These are phyloP conservation scores for Poeciliopsis prolifica DNA, from an alignment of 2,113 vertebrate genomes.

Conservation along the genomic window DNA sequence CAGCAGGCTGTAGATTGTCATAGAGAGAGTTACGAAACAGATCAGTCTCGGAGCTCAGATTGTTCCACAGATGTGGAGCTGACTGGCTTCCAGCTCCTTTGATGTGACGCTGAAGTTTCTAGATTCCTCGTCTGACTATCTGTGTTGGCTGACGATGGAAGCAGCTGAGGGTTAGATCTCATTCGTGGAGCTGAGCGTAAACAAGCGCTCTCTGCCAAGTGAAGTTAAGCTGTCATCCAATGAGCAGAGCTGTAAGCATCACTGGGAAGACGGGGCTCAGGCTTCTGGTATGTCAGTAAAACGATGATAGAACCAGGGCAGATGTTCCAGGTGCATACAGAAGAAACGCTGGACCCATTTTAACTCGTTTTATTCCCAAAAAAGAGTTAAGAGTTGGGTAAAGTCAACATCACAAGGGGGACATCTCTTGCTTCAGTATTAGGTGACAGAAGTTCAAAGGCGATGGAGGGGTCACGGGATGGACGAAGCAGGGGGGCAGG, in stretches of 20 bases:
- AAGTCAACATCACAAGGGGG: constrained; percentile 38
- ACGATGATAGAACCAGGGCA: constrained; percentile 32
- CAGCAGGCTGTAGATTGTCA: constrained; percentile 48
- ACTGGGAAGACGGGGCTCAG: constrained; percentile 15
- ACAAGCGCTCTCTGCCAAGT: constrained; percentile 39
- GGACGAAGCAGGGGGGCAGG: constrained; percentile 50
- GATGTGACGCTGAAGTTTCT: constrained; percentile 59
- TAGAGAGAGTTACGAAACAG: constrained; percentile 49
- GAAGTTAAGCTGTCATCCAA: constrained; percentile 49
- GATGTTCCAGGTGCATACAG: constrained; percentile 15
- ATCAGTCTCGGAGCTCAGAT: constrained; percentile 52
- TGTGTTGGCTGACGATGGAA: constrained; percentile 38
- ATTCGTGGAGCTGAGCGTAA: constrained; percentile 50
- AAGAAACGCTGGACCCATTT: constrained; percentile 37
- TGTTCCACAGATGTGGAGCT: constrained; percentile 63
- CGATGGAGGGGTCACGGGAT: constrained; percentile 62
- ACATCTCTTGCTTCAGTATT: constrained; percentile 10
- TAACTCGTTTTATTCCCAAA: constrained; percentile 32
- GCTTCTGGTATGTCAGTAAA: constrained; percentile 43
- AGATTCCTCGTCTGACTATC: constrained; percentile 61
- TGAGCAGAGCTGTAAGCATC: constrained; percentile 18
- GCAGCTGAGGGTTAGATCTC: constrained; percentile 57
- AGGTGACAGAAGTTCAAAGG: constrained; percentile 69
- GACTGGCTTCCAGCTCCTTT: constrained; percentile 60
- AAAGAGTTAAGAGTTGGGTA: constrained; percentile 19